Base-by-base conservation (phyloP, 2,797 vertebrate species). In the Schizopygopsis malacanthus region DNA sequence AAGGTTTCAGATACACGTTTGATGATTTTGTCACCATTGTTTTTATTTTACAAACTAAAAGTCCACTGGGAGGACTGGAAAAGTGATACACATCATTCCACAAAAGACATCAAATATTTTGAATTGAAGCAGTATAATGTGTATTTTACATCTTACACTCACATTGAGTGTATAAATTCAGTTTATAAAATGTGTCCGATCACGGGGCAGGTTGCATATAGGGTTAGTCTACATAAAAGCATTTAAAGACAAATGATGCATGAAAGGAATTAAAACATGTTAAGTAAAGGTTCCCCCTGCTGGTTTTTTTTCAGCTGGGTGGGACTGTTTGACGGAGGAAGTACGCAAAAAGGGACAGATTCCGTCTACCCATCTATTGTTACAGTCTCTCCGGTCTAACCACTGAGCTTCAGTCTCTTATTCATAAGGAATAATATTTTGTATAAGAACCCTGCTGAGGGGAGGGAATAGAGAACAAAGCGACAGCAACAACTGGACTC, bases 361-460 rank as follows among this genome's bases (percentile, higher is more conserved):
- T 59, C 81, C 47, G 28, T 87, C 78, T 82, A 28, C 22, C 47
- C 22, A 77, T 85, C 84, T 82, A 90, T 89, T 90, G 88, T 90
- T 85, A 82, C 37, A 63, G 47, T 70, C 52, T 85, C 69, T 87
- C 86, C 63, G 70, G 84, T 82, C 37, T 20, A 81, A 43, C 70
- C 82, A 80, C 69, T 52, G 70, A 41, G 47, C 77, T 52, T 41
- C 61, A 71, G 78, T 61, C 25, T 76, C 69, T 71, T 67, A 83
- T 85, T 82, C 82, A 69, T 25, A 37, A 47, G 79, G 61, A 89
- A 86, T 86, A 86, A 86, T 83, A 52, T 28, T 84, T 78, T 86
- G 77, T 72, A 65, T 28, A 77, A 83, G 79, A 89, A 83, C 75
- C 86, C 87, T 81, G 81, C 82, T 89, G 87, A 79, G 89, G 16